phyloP scores from a whole-genome alignment of 2,888 invertebrate genomes.

The Rhabditoides inermis region DNA sequence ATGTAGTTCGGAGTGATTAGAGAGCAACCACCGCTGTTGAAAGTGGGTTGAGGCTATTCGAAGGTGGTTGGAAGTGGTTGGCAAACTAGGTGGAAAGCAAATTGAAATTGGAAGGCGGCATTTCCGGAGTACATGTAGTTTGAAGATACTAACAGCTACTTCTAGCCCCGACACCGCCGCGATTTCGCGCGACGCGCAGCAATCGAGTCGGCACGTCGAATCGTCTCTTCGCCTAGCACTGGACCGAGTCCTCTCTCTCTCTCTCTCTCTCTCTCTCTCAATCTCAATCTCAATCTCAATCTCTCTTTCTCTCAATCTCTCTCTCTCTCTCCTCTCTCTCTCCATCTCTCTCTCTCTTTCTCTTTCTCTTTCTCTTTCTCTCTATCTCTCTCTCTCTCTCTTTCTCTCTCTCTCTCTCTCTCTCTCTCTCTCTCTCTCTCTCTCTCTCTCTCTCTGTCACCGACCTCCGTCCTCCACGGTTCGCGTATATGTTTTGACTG shows the following conservation, averaged over 20 bases:
- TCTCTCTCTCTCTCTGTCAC: neutral
- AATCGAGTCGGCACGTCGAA: neutral
- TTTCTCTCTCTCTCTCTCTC: slow-evolving; percentile 1
- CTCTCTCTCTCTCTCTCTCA: neutral
- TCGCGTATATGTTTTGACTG: too few relatives aligned
- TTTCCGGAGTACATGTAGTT: too few relatives aligned
- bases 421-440: slow-evolving; percentile 5
- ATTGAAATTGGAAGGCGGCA: too few relatives aligned
- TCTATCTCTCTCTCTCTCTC: slow-evolving; percentile 9
- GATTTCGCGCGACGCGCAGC: neutral
- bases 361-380: slow-evolving; percentile 3
- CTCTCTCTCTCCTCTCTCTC: neutral
- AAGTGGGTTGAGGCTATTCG: too few relatives aligned
- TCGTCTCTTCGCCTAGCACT: neutral
- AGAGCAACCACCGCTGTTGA: too few relatives aligned
- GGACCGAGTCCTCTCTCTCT: too few relatives aligned
- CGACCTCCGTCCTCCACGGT: too few relatives aligned
- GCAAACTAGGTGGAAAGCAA: too few relatives aligned
- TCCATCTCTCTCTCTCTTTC: neutral
- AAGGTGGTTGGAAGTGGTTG: too few relatives aligned
- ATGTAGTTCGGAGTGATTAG: too few relatives aligned
- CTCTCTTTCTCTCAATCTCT: neutral
- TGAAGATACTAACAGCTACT: too few relatives aligned
- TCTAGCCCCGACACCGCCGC: too few relatives aligned
- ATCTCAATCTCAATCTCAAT: slow-evolving; percentile 7